Evolutionary conservation across 2,888 invertebrate species (phyloP).

Genomic region (Metallyticus violacea): DNA sequence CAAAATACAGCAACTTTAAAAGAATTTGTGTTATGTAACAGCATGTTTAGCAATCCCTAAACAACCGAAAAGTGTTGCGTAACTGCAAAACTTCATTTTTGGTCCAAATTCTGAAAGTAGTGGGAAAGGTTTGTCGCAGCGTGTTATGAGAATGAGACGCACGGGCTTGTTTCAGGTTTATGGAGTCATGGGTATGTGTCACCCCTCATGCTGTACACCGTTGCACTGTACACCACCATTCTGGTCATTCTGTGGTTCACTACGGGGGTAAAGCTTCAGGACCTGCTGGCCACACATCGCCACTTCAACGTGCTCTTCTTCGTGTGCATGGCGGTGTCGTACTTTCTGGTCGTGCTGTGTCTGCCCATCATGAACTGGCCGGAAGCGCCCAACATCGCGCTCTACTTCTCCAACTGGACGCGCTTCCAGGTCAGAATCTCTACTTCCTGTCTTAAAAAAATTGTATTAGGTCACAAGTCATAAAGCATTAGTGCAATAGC

Average conservation of each 20-base stretch:
- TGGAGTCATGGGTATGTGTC: neutral
- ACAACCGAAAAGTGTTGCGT: too few species aligned
- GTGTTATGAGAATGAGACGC: too few species aligned
- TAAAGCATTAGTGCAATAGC: too few species aligned
- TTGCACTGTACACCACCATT: neutral
- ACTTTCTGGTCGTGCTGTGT: slow-evolving; percentile 6
- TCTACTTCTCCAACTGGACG: neutral
- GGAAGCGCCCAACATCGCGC: neutral
- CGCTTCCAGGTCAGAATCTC: neutral
- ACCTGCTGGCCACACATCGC: neutral
- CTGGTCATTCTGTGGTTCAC: slow-evolving; percentile 14
- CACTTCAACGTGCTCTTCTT: slow-evolving; percentile 12
- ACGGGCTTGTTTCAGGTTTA: neutral
- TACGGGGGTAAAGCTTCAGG: neutral
- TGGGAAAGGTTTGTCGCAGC: too few species aligned
- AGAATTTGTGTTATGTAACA: too few species aligned
- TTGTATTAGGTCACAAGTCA: too few species aligned
- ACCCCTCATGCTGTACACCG: slow-evolving; percentile 2
- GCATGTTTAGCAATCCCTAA: too few species aligned
- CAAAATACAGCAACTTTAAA: too few species aligned
- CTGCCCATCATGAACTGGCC: slow-evolving; percentile 11
- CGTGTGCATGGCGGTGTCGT: neutral
- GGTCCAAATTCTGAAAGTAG: too few species aligned
- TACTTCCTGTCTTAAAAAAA: too few species aligned
- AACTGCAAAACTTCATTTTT: too few species aligned